phyloP scores from a whole-genome alignment of 2,888 invertebrate genomes.

The Miltochrista miniata region DNA sequence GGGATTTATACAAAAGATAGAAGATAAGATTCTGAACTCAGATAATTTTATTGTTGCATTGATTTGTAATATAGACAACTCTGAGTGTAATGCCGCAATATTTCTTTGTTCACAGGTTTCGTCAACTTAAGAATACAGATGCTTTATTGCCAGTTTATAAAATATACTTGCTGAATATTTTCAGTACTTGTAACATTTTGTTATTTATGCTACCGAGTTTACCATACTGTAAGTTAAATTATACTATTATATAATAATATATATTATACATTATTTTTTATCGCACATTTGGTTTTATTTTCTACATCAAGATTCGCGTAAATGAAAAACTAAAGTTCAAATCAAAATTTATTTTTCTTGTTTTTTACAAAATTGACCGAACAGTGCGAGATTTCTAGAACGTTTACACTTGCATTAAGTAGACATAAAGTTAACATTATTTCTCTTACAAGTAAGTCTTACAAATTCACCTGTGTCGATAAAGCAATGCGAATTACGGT shows the following conservation, averaged over 20 bases:
- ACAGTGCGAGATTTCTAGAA: conserved; percentile 84
- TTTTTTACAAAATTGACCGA: conserved; percentile 84
- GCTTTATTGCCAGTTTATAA: conserved; percentile 81
- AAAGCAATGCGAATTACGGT: conserved; percentile 69
- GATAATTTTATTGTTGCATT: too few relatives aligned
- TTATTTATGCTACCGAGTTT: conserved; percentile 81
- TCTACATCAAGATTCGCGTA: conserved; percentile 13
- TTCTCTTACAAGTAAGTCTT: conserved; percentile 81
- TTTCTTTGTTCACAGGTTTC: conserved; percentile 60
- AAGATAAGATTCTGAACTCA: too few relatives aligned
- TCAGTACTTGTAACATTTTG: conserved; percentile 80
- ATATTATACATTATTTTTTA: conserved; percentile 79
- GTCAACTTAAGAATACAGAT: conserved; percentile 65
- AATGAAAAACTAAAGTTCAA: conserved; percentile 65
- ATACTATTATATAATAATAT: too few relatives aligned
- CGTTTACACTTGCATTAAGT: conserved; percentile 84
- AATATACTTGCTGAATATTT: conserved; percentile 81
- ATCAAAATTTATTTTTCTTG: conserved; percentile 79
- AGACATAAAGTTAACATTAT: conserved; percentile 82
- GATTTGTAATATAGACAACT: not conserved
- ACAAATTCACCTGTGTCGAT: conserved; percentile 78
- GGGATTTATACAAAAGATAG: too few relatives aligned
- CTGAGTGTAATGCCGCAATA: not conserved
- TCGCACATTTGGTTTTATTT: conserved; percentile 67
- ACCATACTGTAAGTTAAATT: conserved; percentile 78